phyloP scores from a whole-genome alignment of 2,888 invertebrate species.

The Troides helena region DNA sequence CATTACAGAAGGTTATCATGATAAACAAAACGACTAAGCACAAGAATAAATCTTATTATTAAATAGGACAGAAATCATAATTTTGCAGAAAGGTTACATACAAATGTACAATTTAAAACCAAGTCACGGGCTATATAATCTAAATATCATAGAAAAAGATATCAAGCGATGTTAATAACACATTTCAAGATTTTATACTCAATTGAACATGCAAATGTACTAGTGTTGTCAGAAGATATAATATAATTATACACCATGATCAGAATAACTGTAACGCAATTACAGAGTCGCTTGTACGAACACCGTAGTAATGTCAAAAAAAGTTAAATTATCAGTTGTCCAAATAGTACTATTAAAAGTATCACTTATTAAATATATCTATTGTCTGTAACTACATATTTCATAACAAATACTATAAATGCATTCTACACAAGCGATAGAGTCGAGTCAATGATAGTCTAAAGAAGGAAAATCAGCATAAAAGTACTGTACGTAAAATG shows the following conservation, averaged over 20 bases:
- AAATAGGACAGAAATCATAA: background rate
- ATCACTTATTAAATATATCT: background rate
- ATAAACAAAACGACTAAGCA: background rate
- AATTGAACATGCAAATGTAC: conserved; percentile 40
- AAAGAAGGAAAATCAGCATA: no score
- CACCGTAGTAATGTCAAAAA: conserved; percentile 42
- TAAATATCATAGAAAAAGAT: background rate
- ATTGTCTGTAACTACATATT: background rate
- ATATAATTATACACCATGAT: conserved; percentile 42
- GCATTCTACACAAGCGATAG: no score
- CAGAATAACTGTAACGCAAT: conserved; percentile 47
- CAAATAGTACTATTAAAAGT: background rate
- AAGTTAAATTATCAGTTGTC: conserved; percentile 3
- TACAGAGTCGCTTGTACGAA: conserved; percentile 41
- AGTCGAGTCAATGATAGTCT: no score
- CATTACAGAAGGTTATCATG: background rate
- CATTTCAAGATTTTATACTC: conserved; percentile 20
- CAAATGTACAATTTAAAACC: no score
- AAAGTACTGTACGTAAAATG: no score
- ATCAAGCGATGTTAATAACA: conserved; percentile 24
- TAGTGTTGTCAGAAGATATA: conserved; percentile 40
- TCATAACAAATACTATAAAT: no score
- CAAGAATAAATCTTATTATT: no score
- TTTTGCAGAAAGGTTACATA: background rate
- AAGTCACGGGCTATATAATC: background rate